Evolutionary conservation across 2,888 invertebrate genomes (phyloP), one percentile per base, ranked within the genome.

Genomic region (Eupithecia centaureata): DNA sequence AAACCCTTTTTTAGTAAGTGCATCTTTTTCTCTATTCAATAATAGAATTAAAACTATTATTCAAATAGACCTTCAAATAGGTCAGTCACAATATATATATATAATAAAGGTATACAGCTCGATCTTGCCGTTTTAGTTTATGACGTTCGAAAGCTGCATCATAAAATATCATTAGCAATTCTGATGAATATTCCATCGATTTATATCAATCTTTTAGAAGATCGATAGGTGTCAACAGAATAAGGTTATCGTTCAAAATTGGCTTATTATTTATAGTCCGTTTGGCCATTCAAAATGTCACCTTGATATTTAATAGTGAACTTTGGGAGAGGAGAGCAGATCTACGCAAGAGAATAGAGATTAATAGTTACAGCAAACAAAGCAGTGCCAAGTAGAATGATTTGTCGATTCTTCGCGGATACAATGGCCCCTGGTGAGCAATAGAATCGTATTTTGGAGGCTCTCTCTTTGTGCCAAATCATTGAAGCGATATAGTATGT

Each of bases 321-420:
- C 68, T 65, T 69, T 67, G 51, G 60, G 57, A 58, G 33, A 51
- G 15, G 32, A 54, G 33, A 51, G 15, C 27, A 54, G 27, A 38
- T 64, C 28, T 56, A 61, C 61, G 65, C 63, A 64, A 62, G 64
- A 38, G 47, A 59, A 42, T 66, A 22, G 47, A 7, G 63, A 68
- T 66, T 61, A 64, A 68, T 68, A 64, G 58, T 32, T 54, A 57
- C 61, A 68, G 33, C 63, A 68, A 68, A 68, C 65, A 71, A 71
- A 68, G 60, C 61, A 51, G 56, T 62, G 63, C 63, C 63, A 66
- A 66, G 65, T 59, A 64, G 35, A 71, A 63, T 66, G 63, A 68
- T 68, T 68, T 63, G 63, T 68, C 30, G 57, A 38, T 61, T 38
- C 51, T 64, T 38, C 47, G 64, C 61, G 2, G 65, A 62, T 52